Conservation (phyloP, 2,113 vertebrate genomes). For the Mormoops blainvillei region DNA sequence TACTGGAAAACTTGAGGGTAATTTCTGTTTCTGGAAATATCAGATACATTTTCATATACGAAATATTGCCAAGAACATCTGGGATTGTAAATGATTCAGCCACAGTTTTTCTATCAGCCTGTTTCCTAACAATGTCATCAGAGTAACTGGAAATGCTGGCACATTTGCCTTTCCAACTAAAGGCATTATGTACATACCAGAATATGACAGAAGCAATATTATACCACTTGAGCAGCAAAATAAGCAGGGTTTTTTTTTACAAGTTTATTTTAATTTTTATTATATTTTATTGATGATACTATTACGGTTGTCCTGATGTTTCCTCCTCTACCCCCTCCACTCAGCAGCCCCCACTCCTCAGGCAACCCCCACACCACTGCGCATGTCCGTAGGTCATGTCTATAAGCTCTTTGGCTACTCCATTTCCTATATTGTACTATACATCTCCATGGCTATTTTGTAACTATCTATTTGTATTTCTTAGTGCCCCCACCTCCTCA, state of each 20-base stretch:
- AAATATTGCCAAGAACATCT: slow-evolving; percentile 67
- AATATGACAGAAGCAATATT: neutral
- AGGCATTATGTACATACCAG: neutral
- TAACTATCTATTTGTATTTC: too few relatives aligned
- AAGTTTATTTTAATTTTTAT: too few relatives aligned
- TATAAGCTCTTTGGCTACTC: too few relatives aligned
- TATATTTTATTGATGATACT: too few relatives aligned
- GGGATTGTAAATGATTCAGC: slow-evolving; percentile 59
- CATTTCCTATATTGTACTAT: too few relatives aligned
- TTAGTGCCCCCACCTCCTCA: too few relatives aligned
- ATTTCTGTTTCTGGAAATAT: slow-evolving; percentile 47
- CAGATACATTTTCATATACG: slow-evolving; percentile 20
- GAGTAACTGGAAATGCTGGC: slow-evolving; percentile 20
- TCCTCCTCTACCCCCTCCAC: too few relatives aligned
- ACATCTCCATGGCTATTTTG: too few relatives aligned
- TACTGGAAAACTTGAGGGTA: slow-evolving; percentile 38
- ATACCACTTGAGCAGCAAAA: neutral
- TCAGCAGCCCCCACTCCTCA: too few relatives aligned
- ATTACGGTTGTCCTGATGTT: too few relatives aligned
- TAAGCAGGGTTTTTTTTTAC: neutral
- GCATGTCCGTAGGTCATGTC: too few relatives aligned
- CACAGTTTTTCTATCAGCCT: slow-evolving; percentile 44
- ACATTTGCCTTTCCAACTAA: neutral
- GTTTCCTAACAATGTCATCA: slow-evolving; percentile 49
- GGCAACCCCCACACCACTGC: too few relatives aligned